Evolutionary conservation across 2,888 invertebrate species (phyloP).

Genomic region (Itoplectis maculator): DNA sequence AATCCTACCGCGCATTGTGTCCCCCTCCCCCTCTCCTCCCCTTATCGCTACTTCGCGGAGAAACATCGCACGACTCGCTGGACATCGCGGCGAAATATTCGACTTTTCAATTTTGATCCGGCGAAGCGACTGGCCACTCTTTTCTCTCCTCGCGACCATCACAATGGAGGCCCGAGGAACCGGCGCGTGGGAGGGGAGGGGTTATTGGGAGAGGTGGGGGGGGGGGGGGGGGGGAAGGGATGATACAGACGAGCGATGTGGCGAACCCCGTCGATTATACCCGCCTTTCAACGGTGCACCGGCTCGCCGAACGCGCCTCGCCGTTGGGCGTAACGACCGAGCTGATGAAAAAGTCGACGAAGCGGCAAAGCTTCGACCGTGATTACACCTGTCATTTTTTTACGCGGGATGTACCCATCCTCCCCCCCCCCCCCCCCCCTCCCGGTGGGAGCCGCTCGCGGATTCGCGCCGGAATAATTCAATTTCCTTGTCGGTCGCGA

Average conservation of each 20-base stretch:
- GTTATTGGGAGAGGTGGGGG: no score
- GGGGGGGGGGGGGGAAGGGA: slow-evolving; percentile 30
- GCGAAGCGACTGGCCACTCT: slow-evolving; percentile 32
- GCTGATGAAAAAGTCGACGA: slow-evolving; percentile 80
- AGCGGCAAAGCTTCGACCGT: slow-evolving; percentile 67
- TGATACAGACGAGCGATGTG: slow-evolving; percentile 49
- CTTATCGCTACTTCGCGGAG: no score
- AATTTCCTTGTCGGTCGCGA: slow-evolving; percentile 1
- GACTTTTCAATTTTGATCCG: slow-evolving; percentile 61
- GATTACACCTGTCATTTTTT: slow-evolving; percentile 68
- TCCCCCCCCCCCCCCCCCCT: no score
- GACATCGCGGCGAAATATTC: slow-evolving; percentile 57
- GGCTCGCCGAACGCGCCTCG: slow-evolving; percentile 78
- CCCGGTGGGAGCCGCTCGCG: no score
- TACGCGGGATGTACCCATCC: neutral
- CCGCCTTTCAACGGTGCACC: slow-evolving; percentile 77
- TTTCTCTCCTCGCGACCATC: slow-evolving; percentile 55
- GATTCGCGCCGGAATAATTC: slow-evolving; percentile 32
- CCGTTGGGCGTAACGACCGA: slow-evolving; percentile 62
- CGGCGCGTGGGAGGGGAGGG: neutral
- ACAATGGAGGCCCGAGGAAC: slow-evolving; percentile 56
- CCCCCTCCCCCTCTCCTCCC: no score
- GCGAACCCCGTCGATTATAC: slow-evolving; percentile 65
- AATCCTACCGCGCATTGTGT: slow-evolving; percentile 8
- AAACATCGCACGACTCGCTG: slow-evolving; percentile 40